These are phyloP conservation scores for Cyrtonyx montezumae DNA, from an alignment of 2,113 vertebrate species.

Conservation along the genomic window DNA sequence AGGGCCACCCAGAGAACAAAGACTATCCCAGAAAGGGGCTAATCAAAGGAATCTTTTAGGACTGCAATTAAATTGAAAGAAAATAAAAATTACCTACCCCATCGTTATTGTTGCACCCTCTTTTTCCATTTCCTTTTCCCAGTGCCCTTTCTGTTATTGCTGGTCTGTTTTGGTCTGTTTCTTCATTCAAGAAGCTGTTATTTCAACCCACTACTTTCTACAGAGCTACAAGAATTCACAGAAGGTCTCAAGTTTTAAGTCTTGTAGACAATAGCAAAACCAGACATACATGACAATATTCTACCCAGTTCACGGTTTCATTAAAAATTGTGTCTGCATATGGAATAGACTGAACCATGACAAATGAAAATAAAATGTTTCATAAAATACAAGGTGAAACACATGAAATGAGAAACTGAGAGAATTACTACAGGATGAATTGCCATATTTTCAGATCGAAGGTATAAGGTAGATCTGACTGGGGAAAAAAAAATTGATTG, in stretches of 20 bases:
- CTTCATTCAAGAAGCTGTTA: background rate
- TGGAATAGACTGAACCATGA: background rate
- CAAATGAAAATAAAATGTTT: background rate
- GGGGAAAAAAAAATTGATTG: background rate
- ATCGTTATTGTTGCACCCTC: background rate
- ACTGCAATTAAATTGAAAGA: background rate
- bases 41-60: background rate
- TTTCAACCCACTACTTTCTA: background rate
- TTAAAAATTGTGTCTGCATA: background rate
- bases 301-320: background rate
- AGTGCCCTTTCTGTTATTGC: background rate
- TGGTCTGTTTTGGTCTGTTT: background rate
- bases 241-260: background rate
- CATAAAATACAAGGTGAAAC: background rate
- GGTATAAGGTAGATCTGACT: background rate
- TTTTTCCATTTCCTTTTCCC: background rate
- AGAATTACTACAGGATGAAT: background rate
- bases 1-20: background rate
- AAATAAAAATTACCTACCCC: background rate
- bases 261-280: background rate
- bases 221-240: background rate
- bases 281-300: background rate
- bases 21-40: background rate
- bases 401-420: background rate
- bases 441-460: background rate